Conservation (phyloP, 2,797 vertebrate genomes). For the Leucoraja ocellata region DNA sequence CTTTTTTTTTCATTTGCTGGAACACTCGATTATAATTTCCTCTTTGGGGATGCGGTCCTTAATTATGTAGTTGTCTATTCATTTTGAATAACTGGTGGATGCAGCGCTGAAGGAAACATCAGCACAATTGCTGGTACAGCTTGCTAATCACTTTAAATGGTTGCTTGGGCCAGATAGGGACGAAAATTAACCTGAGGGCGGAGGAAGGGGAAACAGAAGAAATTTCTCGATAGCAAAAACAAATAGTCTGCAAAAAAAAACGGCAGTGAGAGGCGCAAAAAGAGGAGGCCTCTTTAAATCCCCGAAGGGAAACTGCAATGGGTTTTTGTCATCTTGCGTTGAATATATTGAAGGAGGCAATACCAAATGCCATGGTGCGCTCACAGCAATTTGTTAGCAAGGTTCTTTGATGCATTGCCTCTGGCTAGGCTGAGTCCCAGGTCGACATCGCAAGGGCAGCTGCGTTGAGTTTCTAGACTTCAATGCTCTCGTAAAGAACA, state of each 20-base stretch:
- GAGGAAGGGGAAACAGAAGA: constrained; percentile 35
- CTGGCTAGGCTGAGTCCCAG: constrained; percentile 47
- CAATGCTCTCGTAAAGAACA: constrained; percentile 47
- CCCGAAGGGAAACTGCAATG: constrained; percentile 42
- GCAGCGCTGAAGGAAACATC: constrained; percentile 43
- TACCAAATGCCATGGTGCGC: constrained; percentile 42
- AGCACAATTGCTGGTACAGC: constrained; percentile 50
- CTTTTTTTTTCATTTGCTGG: constrained; percentile 42
- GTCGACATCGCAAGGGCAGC: constrained; percentile 49
- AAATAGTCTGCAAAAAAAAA: constrained; percentile 47
- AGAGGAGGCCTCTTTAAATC: constrained; percentile 42
- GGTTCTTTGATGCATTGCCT: constrained; percentile 40
- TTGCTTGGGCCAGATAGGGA: constrained; percentile 47
- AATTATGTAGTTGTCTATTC: constrained; percentile 51
- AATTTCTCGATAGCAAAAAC: constrained; percentile 44
- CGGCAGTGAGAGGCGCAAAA: constrained; percentile 46
- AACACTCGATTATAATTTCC: constrained; percentile 51
- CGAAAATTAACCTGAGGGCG: constrained; percentile 47
- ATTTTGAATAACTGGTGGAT: constrained; percentile 49
- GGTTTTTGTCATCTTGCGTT: constrained; percentile 43
- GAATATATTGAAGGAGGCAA: constrained; percentile 43
- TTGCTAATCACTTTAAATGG: constrained; percentile 51
- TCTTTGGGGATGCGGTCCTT: constrained; percentile 48
- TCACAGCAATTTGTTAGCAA: constrained; percentile 43
- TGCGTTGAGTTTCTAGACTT: constrained; percentile 34